These are phyloP conservation scores for Platycnemis pennipes DNA, from an alignment of 2,888 invertebrate species.

Conservation along the genomic window DNA sequence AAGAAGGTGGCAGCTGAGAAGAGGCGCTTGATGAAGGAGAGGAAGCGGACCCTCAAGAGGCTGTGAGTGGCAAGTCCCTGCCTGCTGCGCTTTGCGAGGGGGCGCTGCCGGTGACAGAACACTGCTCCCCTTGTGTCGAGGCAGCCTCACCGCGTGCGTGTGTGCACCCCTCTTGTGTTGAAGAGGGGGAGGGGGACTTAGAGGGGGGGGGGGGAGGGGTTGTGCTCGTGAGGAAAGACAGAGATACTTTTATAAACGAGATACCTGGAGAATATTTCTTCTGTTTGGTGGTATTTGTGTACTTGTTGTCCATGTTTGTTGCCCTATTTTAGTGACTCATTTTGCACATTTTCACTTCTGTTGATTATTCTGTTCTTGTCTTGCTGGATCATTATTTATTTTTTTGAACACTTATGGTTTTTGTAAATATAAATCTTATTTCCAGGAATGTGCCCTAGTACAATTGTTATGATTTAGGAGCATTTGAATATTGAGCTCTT, in stretches of 20 bases:
- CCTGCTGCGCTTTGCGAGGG: slow-evolving; percentile 14
- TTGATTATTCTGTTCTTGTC: slow-evolving; percentile 45
- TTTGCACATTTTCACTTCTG: not conserved
- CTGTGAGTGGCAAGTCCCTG: too few relatives aligned
- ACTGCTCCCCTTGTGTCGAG: not conserved
- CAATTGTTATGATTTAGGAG: not conserved
- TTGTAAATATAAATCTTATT: slow-evolving; percentile 47
- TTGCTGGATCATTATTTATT: slow-evolving; percentile 54
- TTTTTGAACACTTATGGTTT: slow-evolving; percentile 1
- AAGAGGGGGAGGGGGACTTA: not conserved
- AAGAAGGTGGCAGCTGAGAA: slow-evolving; percentile 87
- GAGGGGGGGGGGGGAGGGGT: too few relatives aligned
- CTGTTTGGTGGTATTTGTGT: not conserved
- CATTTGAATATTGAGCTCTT: not conserved
- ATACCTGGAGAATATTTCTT: slow-evolving; percentile 26
- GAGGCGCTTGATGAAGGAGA: slow-evolving; percentile 89
- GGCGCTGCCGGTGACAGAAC: slow-evolving; percentile 59
- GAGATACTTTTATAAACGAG: slow-evolving; percentile 48
- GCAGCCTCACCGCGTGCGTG: not conserved
- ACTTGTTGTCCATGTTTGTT: slow-evolving; percentile 40
- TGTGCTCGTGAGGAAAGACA: slow-evolving; percentile 38
- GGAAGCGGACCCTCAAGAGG: slow-evolving; percentile 91
- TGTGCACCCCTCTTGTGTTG: slow-evolving; percentile 49
- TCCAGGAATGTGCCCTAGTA: not conserved
- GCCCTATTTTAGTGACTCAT: slow-evolving; percentile 9